Evolutionary conservation across 2,797 vertebrate species (phyloP).

Genomic region (Cossypha polioptera): DNA sequence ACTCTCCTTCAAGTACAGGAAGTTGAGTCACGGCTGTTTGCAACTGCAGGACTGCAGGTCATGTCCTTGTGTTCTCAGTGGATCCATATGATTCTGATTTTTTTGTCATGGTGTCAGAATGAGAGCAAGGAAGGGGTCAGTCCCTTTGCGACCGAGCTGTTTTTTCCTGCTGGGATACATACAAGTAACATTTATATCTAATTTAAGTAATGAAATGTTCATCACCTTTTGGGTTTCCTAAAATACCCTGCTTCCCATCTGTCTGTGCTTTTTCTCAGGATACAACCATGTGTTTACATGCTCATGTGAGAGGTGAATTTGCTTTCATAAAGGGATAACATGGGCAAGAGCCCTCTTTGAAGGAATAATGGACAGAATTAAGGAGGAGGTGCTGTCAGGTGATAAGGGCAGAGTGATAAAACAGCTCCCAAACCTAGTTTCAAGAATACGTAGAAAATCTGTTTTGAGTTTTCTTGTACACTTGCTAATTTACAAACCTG

Average conservation of each 20-base stretch:
- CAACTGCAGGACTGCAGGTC: neutral
- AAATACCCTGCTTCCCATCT: neutral
- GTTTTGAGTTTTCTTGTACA: neutral
- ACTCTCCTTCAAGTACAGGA: conserved; percentile 30
- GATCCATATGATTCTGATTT: conserved; percentile 29
- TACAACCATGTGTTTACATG: neutral
- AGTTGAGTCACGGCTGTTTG: conserved; percentile 58
- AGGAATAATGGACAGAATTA: neutral
- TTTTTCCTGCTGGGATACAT: neutral
- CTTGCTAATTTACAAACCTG: neutral
- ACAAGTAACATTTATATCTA: neutral
- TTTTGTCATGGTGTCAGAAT: conserved; percentile 14
- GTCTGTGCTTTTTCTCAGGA: neutral
- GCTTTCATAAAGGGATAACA: neutral
- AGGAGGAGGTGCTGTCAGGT: neutral
- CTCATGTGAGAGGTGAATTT: neutral
- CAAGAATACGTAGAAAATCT: neutral
- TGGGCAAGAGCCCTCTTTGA: neutral
- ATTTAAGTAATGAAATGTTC: neutral
- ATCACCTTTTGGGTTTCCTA: neutral
- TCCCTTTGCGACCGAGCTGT: neutral
- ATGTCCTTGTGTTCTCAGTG: conserved; percentile 22
- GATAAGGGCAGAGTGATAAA: neutral
- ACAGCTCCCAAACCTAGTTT: neutral
- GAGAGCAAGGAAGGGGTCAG: neutral